Percentiles rank a stretch among this genome's conserved stretches.
These are phyloP conservation scores for Drosophila tani DNA, from an alignment of 1,140 invertebrate genomes.

Conservation along the genomic window DNA sequence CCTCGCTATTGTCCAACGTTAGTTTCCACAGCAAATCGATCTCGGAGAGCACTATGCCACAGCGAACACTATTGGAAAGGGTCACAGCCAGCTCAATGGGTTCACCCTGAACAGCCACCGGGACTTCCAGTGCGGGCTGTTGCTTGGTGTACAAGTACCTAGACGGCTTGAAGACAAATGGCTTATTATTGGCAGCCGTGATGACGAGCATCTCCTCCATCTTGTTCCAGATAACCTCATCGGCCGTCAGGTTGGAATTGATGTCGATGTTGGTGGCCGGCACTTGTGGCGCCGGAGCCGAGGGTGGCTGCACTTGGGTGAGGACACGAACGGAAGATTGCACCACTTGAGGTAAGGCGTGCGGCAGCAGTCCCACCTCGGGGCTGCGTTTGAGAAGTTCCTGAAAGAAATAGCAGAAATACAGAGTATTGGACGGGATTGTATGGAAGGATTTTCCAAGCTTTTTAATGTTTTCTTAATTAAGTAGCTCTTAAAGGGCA, in stretches of 20 bases:
- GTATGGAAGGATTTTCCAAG: too few relatives aligned
- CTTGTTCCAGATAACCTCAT: slow-evolving; percentile 88
- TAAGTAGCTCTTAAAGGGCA: too few relatives aligned
- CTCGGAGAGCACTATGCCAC: slow-evolving; percentile 59
- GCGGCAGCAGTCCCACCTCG: slow-evolving; percentile 74
- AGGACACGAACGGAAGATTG: slow-evolving; percentile 80
- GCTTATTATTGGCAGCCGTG: slow-evolving; percentile 89
- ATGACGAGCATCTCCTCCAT: slow-evolving; percentile 92
- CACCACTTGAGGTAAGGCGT: slow-evolving; percentile 75
- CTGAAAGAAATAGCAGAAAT: slow-evolving; percentile 18
- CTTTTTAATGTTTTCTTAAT: too few relatives aligned
- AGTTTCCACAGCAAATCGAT: slow-evolving; percentile 93
- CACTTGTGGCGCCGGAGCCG: slow-evolving; percentile 87
- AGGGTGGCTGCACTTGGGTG: slow-evolving; percentile 78
- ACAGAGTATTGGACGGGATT: too few relatives aligned
- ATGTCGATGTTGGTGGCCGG: slow-evolving; percentile 89
- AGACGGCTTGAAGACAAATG: slow-evolving; percentile 92
- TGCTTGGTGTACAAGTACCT: slow-evolving; percentile 90
- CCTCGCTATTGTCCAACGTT: slow-evolving; percentile 83
- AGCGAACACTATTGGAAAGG: slow-evolving; percentile 88
- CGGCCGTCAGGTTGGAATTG: slow-evolving; percentile 83
- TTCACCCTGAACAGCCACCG: slow-evolving; percentile 91
- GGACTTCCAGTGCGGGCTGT: slow-evolving; percentile 87
- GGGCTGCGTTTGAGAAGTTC: slow-evolving; percentile 73
- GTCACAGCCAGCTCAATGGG: slow-evolving; percentile 92